Evolutionary conservation across 2,113 vertebrate genomes (phyloP), one percentile per base, ranked within the genome.

Genomic region (Carlito syrichta): DNA sequence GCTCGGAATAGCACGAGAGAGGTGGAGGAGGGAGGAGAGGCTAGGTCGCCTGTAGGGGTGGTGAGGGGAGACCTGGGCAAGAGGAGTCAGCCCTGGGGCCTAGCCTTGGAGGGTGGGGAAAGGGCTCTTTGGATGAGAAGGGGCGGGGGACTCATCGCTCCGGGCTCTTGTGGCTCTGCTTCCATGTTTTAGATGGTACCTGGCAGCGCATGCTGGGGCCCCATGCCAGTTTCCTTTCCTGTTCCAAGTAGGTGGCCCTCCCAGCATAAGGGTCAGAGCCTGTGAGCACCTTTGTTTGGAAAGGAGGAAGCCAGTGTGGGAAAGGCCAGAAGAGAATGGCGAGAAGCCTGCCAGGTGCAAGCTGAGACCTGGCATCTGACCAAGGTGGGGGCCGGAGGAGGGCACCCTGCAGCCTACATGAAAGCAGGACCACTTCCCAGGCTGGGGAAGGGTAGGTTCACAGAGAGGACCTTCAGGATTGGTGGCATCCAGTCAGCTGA

Each of bases 221-320:
- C 32, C 0, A 1, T 25, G 52, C 43, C 6, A 8, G 50, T 60
- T 54, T 50, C 38, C 43, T 9, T 5, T 62, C 32, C 63, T 11
- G 19, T 19, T 93, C 54, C 73, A 43, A 68, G 74, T 92, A 52
- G 66, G 74, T 89, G 81, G 50, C 63, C 58, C 30, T 79, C 54
- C 40, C 8, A 27, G 35, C 30, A 5, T 25, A 23, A 40, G 52
- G 93, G 62, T 91, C 89, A 58, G 0, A 9, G 68, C 50, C 40
- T 81, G 43, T 25, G 32, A 50, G 79, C n/a, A n/a, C n/a, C 78
- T 96, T 91, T 84, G 77, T 95, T 45, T 94, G 73, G 20, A 87
- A 73, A 78, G 35, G n/a, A 81, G 69, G 68, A 85, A 91, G 71
- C 56, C 22, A 27, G 60, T 14, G n/a, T 56, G 74, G 69, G 82